Conservation (phyloP, 2,888 invertebrate species). For the Tyria jacobaeae region DNA sequence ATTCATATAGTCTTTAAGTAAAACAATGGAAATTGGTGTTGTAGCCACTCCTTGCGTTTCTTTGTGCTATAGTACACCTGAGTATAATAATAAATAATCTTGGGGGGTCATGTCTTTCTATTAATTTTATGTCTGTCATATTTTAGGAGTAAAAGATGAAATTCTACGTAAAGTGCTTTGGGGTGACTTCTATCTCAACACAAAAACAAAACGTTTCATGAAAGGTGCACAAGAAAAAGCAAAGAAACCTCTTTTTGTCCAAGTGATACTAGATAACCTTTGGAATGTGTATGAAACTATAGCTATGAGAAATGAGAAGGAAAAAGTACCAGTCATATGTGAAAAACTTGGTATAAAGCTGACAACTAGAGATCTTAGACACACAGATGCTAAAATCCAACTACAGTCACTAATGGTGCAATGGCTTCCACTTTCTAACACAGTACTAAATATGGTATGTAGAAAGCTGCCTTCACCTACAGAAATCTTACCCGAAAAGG, state of each 20-base stretch:
- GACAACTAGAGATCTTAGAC: constrained; percentile 91
- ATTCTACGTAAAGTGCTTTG: constrained; percentile 93
- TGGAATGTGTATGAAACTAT: constrained; percentile 96
- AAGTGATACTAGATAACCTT: constrained; percentile 95
- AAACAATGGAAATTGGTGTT: too few species aligned
- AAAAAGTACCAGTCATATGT: constrained; percentile 90
- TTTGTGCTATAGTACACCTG: too few species aligned
- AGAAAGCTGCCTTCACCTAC: constrained; percentile 93
- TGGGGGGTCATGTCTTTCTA: neutral
- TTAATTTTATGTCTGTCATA: neutral
- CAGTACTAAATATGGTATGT: constrained; percentile 94
- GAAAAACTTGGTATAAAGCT: constrained; percentile 92
- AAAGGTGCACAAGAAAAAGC: constrained; percentile 96
- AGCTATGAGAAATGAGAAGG: constrained; percentile 90
- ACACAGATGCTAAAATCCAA: constrained; percentile 92
- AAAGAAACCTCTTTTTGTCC: constrained; percentile 97
- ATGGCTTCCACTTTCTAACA: constrained; percentile 95
- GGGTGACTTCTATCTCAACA: constrained; percentile 97
- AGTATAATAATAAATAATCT: too few species aligned
- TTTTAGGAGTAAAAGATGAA: constrained; percentile 89
- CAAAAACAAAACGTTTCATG: constrained; percentile 93
- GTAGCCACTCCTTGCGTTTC: too few species aligned
- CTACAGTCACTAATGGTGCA: constrained; percentile 93
- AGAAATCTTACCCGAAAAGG: constrained; percentile 90
- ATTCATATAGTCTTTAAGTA: too few species aligned